A percentile compares a stretch with the other conserved stretches of the same genome.
phyloP scores from a whole-genome alignment of 2,888 invertebrate species.

The Morinoia aosen region DNA sequence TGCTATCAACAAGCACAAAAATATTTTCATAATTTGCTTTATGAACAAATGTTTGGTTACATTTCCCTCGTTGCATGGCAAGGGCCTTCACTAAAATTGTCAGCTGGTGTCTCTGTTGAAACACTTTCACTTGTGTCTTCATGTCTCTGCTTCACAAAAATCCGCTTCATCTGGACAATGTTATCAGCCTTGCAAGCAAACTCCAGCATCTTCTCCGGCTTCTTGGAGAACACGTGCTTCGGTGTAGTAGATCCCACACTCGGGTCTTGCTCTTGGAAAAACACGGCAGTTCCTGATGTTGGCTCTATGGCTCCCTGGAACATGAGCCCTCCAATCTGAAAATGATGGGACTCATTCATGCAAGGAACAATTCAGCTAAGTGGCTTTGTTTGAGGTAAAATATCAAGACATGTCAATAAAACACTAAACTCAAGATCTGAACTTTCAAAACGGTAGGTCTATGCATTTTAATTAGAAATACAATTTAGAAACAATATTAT shows the following conservation, averaged over 20 bases:
- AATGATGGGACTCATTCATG: not conserved
- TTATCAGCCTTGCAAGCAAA: not conserved
- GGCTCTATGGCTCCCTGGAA: slow-evolving; percentile 7
- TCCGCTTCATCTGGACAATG: slow-evolving; percentile 8
- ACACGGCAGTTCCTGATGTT: not conserved
- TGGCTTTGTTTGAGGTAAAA: not conserved
- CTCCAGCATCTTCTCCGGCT: not conserved
- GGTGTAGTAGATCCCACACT: not conserved
- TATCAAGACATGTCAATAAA: no score
- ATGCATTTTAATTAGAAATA: no score
- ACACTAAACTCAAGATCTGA: no score
- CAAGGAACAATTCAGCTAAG: not conserved
- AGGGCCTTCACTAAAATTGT: not conserved
- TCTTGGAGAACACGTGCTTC: not conserved
- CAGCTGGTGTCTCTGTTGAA: not conserved
- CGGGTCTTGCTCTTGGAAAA: slow-evolving; percentile 4
- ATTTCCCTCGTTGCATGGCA: not conserved
- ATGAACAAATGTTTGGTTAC: not conserved
- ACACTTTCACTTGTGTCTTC: not conserved
- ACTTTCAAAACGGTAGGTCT: no score
- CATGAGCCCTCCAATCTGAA: slow-evolving; percentile 26
- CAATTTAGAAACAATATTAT: no score
- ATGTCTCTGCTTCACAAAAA: not conserved
- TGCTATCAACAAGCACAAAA: no score
- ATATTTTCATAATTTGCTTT: no score